Conservation (phyloP, 2,113 vertebrate species). For the Sula dactylatra region DNA sequence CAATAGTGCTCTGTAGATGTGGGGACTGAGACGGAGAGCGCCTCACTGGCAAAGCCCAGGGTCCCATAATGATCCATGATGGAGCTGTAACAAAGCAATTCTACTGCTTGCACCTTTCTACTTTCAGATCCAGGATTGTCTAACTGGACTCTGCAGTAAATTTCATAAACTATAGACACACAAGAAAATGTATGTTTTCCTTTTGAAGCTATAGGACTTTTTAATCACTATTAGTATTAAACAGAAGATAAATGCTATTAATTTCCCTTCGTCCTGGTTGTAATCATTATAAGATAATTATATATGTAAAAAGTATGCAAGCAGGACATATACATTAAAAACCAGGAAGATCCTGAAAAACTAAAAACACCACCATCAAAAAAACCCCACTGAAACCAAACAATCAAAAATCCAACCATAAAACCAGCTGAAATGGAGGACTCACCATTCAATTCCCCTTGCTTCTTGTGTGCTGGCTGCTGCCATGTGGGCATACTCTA, state of each 20-base stretch:
- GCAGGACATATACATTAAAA: not conserved
- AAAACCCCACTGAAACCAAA: not conserved
- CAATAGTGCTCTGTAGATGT: not conserved
- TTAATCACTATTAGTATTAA: not conserved
- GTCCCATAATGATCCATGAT: not conserved
- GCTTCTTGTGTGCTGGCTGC: not conserved
- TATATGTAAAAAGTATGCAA: not conserved
- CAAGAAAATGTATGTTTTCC: not conserved
- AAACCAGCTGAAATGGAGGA: not conserved
- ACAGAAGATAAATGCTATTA: not conserved
- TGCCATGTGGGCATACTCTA: not conserved
- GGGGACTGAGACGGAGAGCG: fast-evolving
- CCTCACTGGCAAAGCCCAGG: not conserved
- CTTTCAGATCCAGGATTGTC: not conserved
- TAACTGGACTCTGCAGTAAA: not conserved
- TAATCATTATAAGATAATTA: not conserved
- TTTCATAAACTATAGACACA: not conserved
- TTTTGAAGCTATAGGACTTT: not conserved
- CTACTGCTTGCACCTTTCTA: not conserved
- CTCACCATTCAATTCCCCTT: too few species aligned
- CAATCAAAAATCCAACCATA: not conserved
- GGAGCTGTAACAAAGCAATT: not conserved
- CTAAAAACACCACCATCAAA: not conserved
- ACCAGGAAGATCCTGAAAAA: not conserved
- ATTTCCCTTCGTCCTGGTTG: not conserved